Conservation (phyloP, 2,797 vertebrate genomes). For the Columba guinea region DNA sequence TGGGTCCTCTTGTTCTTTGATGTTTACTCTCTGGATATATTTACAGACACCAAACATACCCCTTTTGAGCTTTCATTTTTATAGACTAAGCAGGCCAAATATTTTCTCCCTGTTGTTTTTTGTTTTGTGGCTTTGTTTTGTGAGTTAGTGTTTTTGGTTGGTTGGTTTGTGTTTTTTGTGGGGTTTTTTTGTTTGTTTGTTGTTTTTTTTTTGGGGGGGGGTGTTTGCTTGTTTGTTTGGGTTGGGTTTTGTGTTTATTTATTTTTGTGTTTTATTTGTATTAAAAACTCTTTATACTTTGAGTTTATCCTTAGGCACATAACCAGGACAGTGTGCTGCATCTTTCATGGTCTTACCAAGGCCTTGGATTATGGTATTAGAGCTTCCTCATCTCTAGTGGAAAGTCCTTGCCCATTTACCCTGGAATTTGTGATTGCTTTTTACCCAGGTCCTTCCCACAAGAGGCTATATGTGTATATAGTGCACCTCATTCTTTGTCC, state of each 20-base stretch:
- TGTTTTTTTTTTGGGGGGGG: too few relatives aligned
- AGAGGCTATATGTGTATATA: not conserved
- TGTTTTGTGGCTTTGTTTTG: too few relatives aligned
- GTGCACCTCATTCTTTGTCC: not conserved
- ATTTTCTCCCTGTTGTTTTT: not conserved
- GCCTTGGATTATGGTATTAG: not conserved
- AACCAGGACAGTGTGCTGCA: not conserved
- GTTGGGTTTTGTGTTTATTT: too few relatives aligned
- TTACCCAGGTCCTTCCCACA: not conserved
- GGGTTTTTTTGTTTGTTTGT: not conserved
- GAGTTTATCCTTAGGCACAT: not conserved
- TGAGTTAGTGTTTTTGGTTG: not conserved
- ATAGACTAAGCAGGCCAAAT: not conserved
- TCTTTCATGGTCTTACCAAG: not conserved
- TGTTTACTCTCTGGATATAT: constrained; percentile 22
- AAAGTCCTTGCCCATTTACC: not conserved
- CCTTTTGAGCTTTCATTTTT: not conserved
- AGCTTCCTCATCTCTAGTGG: not conserved
- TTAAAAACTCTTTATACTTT: not conserved
- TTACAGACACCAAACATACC: not conserved
- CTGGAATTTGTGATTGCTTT: not conserved
- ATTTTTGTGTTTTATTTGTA: too few relatives aligned
- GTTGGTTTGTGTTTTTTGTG: too few relatives aligned
- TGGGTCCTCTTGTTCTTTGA: not conserved
- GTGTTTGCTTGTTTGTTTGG: not conserved